Conservation (phyloP, 2,113 vertebrate genomes). For the Microcebus murinus region DNA sequence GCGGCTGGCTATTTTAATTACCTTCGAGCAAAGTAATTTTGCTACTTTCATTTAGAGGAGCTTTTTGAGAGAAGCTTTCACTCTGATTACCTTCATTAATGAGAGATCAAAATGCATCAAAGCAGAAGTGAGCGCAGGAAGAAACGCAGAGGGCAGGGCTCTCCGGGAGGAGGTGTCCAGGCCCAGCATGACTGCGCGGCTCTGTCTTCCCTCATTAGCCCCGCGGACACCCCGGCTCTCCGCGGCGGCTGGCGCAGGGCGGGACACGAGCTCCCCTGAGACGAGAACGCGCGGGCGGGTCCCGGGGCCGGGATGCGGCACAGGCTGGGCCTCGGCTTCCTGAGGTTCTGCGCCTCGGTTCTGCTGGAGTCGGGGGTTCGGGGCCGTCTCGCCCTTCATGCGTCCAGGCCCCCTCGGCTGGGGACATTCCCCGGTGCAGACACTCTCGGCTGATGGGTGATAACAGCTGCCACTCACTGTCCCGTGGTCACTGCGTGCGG, state of each 20-base stretch:
- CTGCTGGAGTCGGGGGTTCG: fast-evolving
- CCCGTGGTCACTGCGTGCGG: no score
- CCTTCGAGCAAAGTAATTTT: constrained; percentile 25
- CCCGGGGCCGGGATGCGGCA: background rate
- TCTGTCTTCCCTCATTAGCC: background rate
- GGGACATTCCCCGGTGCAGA: fast-evolving
- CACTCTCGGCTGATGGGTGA: no score
- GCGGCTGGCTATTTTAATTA: constrained; percentile 39
- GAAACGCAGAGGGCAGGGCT: background rate
- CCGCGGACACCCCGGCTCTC: fast-evolving
- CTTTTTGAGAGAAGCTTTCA: constrained; percentile 35
- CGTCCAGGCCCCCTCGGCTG: background rate
- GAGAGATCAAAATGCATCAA: background rate
- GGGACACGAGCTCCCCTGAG: background rate
- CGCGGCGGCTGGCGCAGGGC: fast-evolving
- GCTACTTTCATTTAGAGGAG: constrained; percentile 1
- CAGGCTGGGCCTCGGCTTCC: background rate
- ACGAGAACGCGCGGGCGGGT: fast-evolving
- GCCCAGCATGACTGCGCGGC: fast-evolving
- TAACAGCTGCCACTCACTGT: fast-evolving
- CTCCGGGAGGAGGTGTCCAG: background rate
- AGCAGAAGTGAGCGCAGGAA: background rate
- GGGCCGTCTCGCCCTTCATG: background rate
- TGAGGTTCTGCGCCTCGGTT: background rate
- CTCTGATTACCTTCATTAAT: background rate